phyloP scores from a whole-genome alignment of 2,113 vertebrate species.

The Columba livia region DNA sequence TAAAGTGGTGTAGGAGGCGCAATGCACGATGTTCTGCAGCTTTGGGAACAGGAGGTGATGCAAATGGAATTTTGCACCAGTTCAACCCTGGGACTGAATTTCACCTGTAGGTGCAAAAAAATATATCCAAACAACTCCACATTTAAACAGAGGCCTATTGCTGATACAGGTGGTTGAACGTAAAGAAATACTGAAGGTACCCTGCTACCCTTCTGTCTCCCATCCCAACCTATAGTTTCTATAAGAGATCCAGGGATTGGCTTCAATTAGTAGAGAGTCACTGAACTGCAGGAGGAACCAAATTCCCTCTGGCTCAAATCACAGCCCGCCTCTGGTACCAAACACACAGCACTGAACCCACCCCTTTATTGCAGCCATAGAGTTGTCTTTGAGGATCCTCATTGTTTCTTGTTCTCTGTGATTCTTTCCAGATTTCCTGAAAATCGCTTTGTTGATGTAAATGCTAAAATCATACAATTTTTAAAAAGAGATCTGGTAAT shows the following conservation, averaged over 20 bases:
- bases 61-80: not conserved
- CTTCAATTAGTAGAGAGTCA: not conserved
- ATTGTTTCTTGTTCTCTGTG: not conserved
- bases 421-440: not conserved
- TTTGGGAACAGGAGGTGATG: not conserved
- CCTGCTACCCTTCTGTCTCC: not conserved
- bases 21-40: not conserved
- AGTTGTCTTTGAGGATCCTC: not conserved
- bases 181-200: not conserved
- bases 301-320: not conserved
- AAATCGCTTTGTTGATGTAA: not conserved
- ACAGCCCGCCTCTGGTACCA: not conserved
- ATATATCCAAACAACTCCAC: not conserved
- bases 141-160: fast-evolving
- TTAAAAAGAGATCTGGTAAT: not conserved
- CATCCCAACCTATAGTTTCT: not conserved
- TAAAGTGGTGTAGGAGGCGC: not conserved
- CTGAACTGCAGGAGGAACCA: not conserved
- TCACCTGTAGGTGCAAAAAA: not conserved
- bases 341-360: not conserved
- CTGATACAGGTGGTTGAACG: not conserved
- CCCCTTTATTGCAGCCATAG: not conserved
- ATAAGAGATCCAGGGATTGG: not conserved
- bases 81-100: not conserved
- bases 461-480: not conserved